These are phyloP conservation scores for Seison nebaliae DNA, from an alignment of 1,140 invertebrate genomes.

Conservation along the genomic window DNA sequence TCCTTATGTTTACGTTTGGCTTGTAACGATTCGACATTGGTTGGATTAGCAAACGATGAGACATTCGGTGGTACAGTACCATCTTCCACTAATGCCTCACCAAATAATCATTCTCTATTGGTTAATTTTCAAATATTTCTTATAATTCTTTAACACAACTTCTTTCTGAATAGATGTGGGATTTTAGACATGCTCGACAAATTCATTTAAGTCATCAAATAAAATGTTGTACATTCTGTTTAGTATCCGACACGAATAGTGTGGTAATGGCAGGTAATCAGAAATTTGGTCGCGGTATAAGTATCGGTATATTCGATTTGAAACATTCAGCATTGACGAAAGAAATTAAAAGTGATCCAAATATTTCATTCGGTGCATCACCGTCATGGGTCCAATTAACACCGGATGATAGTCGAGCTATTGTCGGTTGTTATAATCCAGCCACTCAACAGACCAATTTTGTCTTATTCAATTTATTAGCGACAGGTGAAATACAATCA, in stretches of 20 bases:
- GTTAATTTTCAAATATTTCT: too few relatives aligned
- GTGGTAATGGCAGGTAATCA: constrained; percentile 13
- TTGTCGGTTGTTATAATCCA: constrained; percentile 6
- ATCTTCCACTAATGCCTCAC: background rate
- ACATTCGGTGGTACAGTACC: background rate
- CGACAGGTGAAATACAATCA: constrained; percentile 4
- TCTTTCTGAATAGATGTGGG: constrained; percentile 7
- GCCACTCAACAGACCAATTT: constrained; percentile 1
- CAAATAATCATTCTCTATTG: too few relatives aligned
- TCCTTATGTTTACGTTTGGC: constrained; percentile 6
- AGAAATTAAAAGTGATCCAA: constrained; percentile 12
- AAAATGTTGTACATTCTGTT: constrained; percentile 10
- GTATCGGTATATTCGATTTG: constrained; percentile 10
- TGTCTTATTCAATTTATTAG: constrained; percentile 12
- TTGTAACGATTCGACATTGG: constrained; percentile 9
- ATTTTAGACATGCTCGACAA: constrained; percentile 3
- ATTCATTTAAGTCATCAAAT: constrained; percentile 13
- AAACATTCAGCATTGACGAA: constrained; percentile 9
- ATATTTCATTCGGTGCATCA: constrained; percentile 1
- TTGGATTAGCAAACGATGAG: constrained; percentile 8
- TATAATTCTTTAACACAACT: background rate
- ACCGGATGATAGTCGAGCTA: constrained; percentile 11
- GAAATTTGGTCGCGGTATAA: constrained; percentile 9
- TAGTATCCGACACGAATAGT: constrained; percentile 9
- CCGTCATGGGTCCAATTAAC: constrained; percentile 7